Evolutionary conservation across 2,797 vertebrate genomes (phyloP), one percentile per base, ranked within the genome.

Genomic region (Strix occidentalis): DNA sequence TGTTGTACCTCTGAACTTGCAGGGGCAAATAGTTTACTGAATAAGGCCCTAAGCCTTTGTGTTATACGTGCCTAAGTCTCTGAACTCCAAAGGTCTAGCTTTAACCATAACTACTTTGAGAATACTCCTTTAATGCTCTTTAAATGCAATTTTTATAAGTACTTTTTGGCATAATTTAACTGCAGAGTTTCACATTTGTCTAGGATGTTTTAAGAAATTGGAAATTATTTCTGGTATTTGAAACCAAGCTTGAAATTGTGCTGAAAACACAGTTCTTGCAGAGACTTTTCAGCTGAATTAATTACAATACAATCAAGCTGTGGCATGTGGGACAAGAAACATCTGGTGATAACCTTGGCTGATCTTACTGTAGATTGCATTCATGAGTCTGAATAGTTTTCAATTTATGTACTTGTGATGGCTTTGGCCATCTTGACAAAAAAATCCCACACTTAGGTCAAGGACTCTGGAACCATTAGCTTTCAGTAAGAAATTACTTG

Each of bases 341-440:
- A 96, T 96, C 84, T 93, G 95, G 89, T 81, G 83, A 86, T 96
- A 95, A 96, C 94, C 93, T 95, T 91, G 76, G 90, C 93, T 92
- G 87, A 94, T 95, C 82, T 95, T 95, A 82, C 82, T 56, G 77
- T 85, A 92, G 91, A 84, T 96, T 94, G 82, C 35, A 41, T 93
- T 95, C 80, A 78, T 53, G 66, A 88, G 61, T 79, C 82, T 93
- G 93, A 95, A 93, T 57, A 74, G 51, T 87, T 95, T 69, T 72
- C 60, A 85, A 21, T 93, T 81, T 92, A 90, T 43, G 65, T 39
- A 39, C 63, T 95, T 50, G 39, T 57, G 83, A 66, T 82, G 53
- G 81, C 45, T 91, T 93, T 94, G 81, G 83, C 85, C 70, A 51
- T 77, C 87, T 71, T 92, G 80, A 90, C 23, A 80, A 89, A 87